These are phyloP conservation scores for Falco berigora DNA, from an alignment of 2,797 vertebrate species.

Conservation along the genomic window DNA sequence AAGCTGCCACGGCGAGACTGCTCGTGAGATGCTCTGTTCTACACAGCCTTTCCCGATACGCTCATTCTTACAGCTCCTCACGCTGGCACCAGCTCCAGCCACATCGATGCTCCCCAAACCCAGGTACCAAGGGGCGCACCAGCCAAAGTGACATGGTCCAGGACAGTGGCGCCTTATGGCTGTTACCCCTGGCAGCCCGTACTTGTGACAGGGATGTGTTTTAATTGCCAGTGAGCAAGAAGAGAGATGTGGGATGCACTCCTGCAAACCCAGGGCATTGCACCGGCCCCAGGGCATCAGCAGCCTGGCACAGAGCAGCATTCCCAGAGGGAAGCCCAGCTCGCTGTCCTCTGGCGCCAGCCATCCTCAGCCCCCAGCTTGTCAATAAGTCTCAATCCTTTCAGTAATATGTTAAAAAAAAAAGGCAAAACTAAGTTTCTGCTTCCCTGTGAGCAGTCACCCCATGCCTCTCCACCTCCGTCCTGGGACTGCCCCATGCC, in stretches of 20 bases:
- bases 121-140: background rate
- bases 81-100: background rate
- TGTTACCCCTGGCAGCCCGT: background rate
- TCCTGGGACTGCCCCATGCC: background rate
- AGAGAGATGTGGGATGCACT: background rate
- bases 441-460: background rate
- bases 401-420: background rate
- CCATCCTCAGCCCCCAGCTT: background rate
- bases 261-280: background rate
- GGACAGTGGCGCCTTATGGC: background rate
- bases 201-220: accelerated
- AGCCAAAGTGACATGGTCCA: accelerated
- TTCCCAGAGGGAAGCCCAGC: background rate
- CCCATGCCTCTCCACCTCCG: background rate
- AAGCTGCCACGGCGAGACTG: constrained; percentile 24
- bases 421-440: background rate
- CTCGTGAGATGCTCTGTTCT: constrained; percentile 8
- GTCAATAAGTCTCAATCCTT: background rate
- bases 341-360: background rate
- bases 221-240: background rate
- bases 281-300: accelerated
- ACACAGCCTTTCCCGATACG: background rate
- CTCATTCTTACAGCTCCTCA: background rate
- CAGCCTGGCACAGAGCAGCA: background rate
- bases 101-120: background rate